A percentile compares a stretch with the other conserved stretches of the same genome.
Evolutionary conservation across 2,797 vertebrate species (phyloP).

Genomic region (Botia kubotai): DNA sequence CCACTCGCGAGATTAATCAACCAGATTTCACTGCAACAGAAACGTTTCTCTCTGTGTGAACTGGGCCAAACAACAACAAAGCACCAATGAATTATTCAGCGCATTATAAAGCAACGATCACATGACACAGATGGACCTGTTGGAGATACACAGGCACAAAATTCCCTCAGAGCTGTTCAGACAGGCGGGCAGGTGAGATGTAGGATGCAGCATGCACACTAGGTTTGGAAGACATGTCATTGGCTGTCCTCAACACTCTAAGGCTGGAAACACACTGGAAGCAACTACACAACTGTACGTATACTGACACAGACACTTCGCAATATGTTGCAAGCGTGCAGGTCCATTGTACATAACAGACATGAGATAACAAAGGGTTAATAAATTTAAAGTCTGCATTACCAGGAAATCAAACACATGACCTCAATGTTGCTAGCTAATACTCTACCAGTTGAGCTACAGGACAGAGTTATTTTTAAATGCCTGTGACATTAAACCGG

Average conservation of each 20-base stretch:
- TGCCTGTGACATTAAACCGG: no score
- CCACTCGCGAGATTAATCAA: slow-evolving; percentile 19
- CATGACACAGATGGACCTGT: slow-evolving; percentile 40
- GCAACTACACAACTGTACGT: not conserved
- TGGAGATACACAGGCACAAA: slow-evolving; percentile 40
- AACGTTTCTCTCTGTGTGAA: slow-evolving; percentile 36
- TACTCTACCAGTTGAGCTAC: no score
- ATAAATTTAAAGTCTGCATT: no score
- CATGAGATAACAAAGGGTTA: no score
- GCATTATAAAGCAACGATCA: slow-evolving; percentile 44
- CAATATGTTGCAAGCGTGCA: not conserved
- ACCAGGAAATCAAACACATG: no score
- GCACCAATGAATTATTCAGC: slow-evolving; percentile 53
- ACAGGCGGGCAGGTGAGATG: not conserved
- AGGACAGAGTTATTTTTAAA: no score
- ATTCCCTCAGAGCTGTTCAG: slow-evolving; percentile 20
- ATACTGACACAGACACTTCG: not conserved
- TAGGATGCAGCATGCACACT: not conserved
- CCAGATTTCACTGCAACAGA: slow-evolving; percentile 14
- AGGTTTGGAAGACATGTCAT: slow-evolving; percentile 11
- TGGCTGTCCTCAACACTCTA: slow-evolving; percentile 12
- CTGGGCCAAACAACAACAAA: slow-evolving; percentile 33
- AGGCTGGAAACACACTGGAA: not conserved
- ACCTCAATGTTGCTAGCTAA: no score
- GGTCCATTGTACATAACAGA: not conserved